Evolutionary conservation across 2,113 vertebrate genomes (phyloP), one percentile per base, ranked within the genome.

Genomic region (Gymnorhina tibicen): DNA sequence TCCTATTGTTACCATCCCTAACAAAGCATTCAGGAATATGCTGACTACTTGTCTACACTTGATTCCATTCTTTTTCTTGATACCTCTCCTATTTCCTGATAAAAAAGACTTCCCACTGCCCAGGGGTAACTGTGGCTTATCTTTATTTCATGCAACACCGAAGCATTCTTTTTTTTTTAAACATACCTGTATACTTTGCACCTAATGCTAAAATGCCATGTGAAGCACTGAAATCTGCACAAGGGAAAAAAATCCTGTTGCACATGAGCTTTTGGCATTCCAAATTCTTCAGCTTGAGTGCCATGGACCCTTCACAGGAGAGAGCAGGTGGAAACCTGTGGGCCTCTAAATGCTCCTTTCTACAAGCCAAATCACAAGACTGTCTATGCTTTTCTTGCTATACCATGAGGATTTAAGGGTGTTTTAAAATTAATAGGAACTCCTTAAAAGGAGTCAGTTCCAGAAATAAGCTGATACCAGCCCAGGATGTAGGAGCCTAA

Each of bases 241-340:
- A 74, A 26, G 52, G 5, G 26, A n/a, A 50, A 68, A 59, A 9
- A 3, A 0, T 16, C 6, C 19, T n/a, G 4, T 46, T 1, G 1
- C 16, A 23, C 10, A 17, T 16, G 33, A 78, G 37, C 12, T 77
- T 77, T 58, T 72, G 55, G 49, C 37, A 18, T 66, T 58, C 24
- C 49, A 66, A 9, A 35, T 74, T 81, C 33, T 84, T 80, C 82
- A 81, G 18, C 21, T 44, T 47, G 44, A 68, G 46, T 56, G n/a
- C 23, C 16, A 33, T 0, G 3, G 42, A 33, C 14, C 63, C 23
- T 64, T 69, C 49, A 56, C 16, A 66, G 74, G 60, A 90, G 24
- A 78, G 28, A 13, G 19, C 41, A 62, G 30, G 20, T 35, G 33
- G 24, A 79, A 37, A 63, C 26, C 22, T 63, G 19, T 37, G 39